phyloP scores from a whole-genome alignment of 2,113 vertebrate genomes.

The Hemiprocne comata region DNA sequence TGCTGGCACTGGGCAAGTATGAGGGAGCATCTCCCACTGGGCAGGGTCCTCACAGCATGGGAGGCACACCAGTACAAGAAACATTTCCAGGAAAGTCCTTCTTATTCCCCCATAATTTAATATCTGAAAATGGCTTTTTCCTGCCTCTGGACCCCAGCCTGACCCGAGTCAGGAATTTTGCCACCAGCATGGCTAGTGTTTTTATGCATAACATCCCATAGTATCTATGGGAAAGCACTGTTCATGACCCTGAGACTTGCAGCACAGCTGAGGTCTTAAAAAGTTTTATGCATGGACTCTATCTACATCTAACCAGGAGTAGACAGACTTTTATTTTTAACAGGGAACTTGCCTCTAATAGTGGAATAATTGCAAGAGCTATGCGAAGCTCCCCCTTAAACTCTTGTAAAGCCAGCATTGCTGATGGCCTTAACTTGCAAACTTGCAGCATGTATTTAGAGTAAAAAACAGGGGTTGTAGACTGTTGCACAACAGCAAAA shows the following conservation, averaged over 20 bases:
- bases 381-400: neutral
- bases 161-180: rapidly evolving
- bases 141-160: neutral
- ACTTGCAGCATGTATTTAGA: neutral
- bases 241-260: neutral
- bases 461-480: neutral
- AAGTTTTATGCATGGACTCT: rapidly evolving
- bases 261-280: neutral
- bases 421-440: neutral
- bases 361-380: neutral
- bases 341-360: neutral
- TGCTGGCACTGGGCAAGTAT: rapidly evolving
- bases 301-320: too few species aligned
- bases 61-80: rapidly evolving
- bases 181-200: neutral
- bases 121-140: neutral
- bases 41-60: neutral
- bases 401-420: neutral
- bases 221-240: neutral
- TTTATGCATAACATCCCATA: rapidly evolving
- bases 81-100: neutral
- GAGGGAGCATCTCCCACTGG: neutral
- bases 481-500: neutral
- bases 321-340: neutral
- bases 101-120: neutral